Conservation (phyloP, 2,113 vertebrate genomes). For the Pluvianellus socialis region DNA sequence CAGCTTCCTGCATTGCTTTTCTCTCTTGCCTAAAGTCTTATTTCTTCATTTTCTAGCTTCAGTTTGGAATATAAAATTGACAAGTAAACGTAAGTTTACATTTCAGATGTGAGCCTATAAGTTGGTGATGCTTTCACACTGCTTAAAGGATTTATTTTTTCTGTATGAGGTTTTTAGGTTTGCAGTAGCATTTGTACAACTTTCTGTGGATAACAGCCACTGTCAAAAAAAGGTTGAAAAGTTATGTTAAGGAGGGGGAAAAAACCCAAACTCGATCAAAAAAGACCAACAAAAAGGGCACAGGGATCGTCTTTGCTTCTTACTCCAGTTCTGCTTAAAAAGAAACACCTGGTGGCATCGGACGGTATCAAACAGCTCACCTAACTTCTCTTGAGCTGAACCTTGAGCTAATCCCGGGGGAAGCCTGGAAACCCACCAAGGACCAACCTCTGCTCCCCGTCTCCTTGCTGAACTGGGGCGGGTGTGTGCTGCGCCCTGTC, state of each 20-base stretch:
- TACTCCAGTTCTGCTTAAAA: neutral
- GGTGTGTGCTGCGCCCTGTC: neutral
- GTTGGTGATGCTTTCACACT: neutral
- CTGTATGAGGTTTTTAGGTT: neutral
- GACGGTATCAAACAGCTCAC: neutral
- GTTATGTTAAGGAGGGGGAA: neutral
- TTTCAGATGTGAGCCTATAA: neutral
- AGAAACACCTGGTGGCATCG: neutral
- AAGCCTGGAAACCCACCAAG: neutral
- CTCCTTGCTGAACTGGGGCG: neutral
- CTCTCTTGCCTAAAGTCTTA: neutral
- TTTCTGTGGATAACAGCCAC: neutral
- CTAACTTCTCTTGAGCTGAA: neutral
- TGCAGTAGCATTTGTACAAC: neutral
- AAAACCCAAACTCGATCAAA: neutral
- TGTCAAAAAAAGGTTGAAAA: neutral
- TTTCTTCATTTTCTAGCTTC: neutral
- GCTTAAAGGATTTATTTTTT: neutral
- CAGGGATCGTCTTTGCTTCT: neutral
- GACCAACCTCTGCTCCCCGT: neutral
- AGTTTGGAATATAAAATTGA: constrained; percentile 1
- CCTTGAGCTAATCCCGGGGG: neutral
- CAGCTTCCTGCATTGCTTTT: neutral
- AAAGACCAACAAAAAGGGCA: neutral
- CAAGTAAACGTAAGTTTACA: neutral